Conservation (phyloP, 1,140 invertebrate genomes). For the Drosophila bipectinata region DNA sequence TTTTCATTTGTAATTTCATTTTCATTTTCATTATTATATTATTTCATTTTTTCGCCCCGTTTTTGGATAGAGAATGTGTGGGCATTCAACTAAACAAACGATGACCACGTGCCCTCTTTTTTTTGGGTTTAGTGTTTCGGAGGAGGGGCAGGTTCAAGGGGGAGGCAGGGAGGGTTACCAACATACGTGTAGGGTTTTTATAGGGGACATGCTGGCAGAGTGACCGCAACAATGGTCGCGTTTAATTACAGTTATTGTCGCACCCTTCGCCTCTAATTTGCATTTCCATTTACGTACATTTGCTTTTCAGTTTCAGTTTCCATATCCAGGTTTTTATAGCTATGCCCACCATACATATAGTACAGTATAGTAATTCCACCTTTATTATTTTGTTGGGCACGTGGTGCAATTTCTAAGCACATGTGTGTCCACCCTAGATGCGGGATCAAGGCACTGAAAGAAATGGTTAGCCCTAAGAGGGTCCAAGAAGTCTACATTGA, state of each 20-base stretch:
- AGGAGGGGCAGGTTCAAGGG: constrained; percentile 11
- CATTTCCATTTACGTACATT: constrained; percentile 43
- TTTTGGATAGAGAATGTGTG: constrained; percentile 24
- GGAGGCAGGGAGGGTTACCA: not conserved
- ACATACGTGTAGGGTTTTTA: constrained; percentile 19
- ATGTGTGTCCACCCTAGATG: not conserved
- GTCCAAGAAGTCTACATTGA: no score
- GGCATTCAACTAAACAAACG: constrained; percentile 70
- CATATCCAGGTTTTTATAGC: constrained; percentile 9
- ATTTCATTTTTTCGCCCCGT: not conserved
- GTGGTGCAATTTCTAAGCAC: constrained; percentile 21
- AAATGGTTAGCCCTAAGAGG: not conserved
- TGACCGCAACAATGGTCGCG: constrained; percentile 77
- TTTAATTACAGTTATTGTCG: constrained; percentile 81
- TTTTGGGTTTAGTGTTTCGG: constrained; percentile 4
- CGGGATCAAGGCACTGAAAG: constrained; percentile 4
- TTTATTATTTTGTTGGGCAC: constrained; percentile 9
- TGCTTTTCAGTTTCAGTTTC: constrained; percentile 14
- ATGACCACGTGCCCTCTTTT: constrained; percentile 13
- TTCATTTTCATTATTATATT: not conserved
- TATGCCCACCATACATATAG: not conserved
- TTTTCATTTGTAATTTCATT: not conserved
- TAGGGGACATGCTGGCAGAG: constrained; percentile 57
- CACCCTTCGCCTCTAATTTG: constrained; percentile 70
- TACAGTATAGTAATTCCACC: constrained; percentile 18